These are phyloP conservation scores for Drosophila sordidula DNA, from an alignment of 2,888 invertebrate species.

Conservation along the genomic window DNA sequence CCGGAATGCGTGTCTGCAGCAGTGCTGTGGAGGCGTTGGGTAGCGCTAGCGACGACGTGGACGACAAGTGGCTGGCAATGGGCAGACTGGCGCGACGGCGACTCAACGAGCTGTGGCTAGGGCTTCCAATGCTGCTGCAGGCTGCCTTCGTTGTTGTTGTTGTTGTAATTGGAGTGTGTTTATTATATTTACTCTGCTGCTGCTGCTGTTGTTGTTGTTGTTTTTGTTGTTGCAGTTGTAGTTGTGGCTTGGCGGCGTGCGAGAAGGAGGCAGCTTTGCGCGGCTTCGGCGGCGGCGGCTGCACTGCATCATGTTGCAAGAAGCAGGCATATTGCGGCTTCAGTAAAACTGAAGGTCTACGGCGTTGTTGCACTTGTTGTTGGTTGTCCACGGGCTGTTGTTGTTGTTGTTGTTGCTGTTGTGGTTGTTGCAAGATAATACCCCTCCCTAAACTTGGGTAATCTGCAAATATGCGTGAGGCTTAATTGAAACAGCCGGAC, in stretches of 20 bases:
- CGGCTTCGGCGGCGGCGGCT: constrained; percentile 16
- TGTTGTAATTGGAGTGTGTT: constrained; percentile 17
- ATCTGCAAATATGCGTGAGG: constrained; percentile 84
- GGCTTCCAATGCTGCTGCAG: constrained; percentile 18
- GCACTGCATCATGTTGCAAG: constrained; percentile 65
- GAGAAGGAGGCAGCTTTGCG: constrained; percentile 71
- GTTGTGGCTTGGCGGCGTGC: constrained; percentile 16
- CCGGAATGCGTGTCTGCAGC: constrained; percentile 82
- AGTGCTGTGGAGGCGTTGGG: constrained; percentile 72
- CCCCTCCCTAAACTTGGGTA: constrained; percentile 84
- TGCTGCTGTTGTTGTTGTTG: constrained; percentile 11
- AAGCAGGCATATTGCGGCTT: constrained; percentile 84
- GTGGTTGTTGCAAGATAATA: constrained; percentile 80
- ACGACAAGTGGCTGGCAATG: constrained; percentile 21
- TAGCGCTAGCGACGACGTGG: constrained; percentile 63
- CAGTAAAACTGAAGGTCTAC: constrained; percentile 73
- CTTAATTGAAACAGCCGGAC: constrained; percentile 58
- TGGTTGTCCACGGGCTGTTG: constrained; percentile 24
- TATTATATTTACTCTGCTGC: constrained; percentile 64
- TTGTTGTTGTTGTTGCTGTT: constrained; percentile 31
- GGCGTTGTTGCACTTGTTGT: constrained; percentile 37
- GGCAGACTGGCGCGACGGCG: constrained; percentile 71
- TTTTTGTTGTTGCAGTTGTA: not conserved
- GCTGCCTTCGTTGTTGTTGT: constrained; percentile 37
- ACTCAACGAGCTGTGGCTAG: constrained; percentile 9